Evolutionary conservation across 1,140 invertebrate species (phyloP).

Genomic region (Bombus balteatus): DNA sequence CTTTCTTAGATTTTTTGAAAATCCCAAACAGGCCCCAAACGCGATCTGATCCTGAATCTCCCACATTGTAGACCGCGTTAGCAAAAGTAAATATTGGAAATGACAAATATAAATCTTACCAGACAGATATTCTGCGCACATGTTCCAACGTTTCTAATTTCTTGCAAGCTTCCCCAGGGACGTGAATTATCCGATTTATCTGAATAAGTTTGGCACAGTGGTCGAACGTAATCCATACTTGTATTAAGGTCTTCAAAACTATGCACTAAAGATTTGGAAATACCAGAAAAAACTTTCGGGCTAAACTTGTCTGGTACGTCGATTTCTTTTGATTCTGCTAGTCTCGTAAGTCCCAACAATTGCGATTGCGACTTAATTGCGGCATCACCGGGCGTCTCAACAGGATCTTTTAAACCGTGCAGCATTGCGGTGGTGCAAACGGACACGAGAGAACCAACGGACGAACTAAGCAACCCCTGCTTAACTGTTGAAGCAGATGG

Average conservation of each 20-base stretch:
- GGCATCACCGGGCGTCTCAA: constrained; percentile 48
- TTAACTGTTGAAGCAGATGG: constrained; percentile 71
- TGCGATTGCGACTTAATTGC: constrained; percentile 18
- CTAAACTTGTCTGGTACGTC: constrained; percentile 80
- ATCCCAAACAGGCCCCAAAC: too few relatives aligned
- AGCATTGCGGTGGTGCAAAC: constrained; percentile 68
- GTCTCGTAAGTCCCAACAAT: constrained; percentile 66
- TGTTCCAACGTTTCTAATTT: constrained; percentile 81
- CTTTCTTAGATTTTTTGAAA: too few relatives aligned
- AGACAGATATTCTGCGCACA: constrained; percentile 63
- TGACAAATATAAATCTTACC: constrained; percentile 67
- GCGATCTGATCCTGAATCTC: too few relatives aligned
- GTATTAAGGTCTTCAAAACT: constrained; percentile 85
- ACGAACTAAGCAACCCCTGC: constrained; percentile 65
- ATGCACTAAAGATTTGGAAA: constrained; percentile 79
- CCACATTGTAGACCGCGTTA: too few relatives aligned
- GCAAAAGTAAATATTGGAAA: neutral
- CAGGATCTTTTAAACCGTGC: constrained; percentile 61
- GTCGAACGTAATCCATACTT: constrained; percentile 71
- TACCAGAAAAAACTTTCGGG: constrained; percentile 84
- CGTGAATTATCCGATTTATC: constrained; percentile 72
- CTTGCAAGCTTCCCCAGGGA: constrained; percentile 85
- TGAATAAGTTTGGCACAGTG: constrained; percentile 74
- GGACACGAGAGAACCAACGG: constrained; percentile 71
- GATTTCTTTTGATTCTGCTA: constrained; percentile 66